phyloP scores from a whole-genome alignment of 2,113 vertebrate genomes.

The Mohoua ochrocephala region DNA sequence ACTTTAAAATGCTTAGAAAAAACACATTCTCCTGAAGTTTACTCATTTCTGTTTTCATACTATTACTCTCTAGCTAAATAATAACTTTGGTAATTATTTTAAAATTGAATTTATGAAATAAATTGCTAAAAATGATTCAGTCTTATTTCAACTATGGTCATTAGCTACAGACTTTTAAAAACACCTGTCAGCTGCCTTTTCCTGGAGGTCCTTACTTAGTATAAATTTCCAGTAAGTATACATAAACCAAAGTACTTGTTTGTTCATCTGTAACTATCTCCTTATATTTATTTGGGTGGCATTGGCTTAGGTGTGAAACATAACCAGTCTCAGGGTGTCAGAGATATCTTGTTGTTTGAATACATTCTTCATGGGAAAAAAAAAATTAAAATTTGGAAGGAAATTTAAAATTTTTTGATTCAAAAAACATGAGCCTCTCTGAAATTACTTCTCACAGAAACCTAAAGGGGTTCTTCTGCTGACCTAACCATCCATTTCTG shows the following conservation, averaged over 20 bases:
- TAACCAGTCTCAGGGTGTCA: not conserved
- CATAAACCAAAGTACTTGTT: not conserved
- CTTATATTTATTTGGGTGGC: not conserved
- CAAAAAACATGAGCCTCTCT: not conserved
- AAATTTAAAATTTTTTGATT: not conserved
- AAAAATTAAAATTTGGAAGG: not conserved
- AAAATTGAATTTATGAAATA: not conserved
- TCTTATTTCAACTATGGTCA: not conserved
- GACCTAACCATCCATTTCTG: not conserved
- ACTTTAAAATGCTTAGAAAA: not conserved
- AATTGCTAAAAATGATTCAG: not conserved
- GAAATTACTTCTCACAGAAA: not conserved
- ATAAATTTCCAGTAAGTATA: not conserved
- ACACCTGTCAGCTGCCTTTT: not conserved
- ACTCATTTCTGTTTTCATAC: not conserved
- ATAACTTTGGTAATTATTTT: not conserved
- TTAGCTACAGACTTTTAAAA: not conserved
- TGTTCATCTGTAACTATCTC: not conserved
- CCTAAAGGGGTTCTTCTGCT: not conserved
- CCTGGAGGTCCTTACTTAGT: not conserved
- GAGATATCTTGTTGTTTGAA: not conserved
- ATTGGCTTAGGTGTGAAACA: not conserved
- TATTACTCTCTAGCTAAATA: not conserved
- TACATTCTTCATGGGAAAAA: not conserved
- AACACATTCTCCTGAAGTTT: not conserved